phyloP scores from a whole-genome alignment of 1,140 invertebrate genomes.

The Trypoxylus dichotomus region DNA sequence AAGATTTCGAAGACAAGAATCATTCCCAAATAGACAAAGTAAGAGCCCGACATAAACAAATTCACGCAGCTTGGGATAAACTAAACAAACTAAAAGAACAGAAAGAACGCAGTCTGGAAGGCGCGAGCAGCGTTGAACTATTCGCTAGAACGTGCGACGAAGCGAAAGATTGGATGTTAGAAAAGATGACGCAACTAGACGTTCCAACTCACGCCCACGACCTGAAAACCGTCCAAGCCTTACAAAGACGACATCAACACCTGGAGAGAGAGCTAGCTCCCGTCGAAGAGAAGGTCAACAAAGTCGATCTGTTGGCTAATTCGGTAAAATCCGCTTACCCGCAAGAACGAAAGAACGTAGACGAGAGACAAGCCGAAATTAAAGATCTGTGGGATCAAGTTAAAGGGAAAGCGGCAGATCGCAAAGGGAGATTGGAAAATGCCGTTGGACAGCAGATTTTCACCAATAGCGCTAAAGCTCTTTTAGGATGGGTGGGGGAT shows the following conservation, averaged over 20 bases:
- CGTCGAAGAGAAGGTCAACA: conserved; percentile 84
- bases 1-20: conserved; percentile 82
- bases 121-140: conserved; percentile 78
- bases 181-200: conserved; percentile 86
- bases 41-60: conserved; percentile 76
- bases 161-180: conserved; percentile 90
- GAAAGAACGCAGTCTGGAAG: conserved; percentile 89
- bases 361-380: conserved; percentile 81
- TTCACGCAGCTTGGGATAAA: conserved; percentile 86
- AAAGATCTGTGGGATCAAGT: conserved; percentile 86
- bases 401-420: conserved; percentile 78
- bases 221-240: conserved; percentile 86
- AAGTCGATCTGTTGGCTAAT: conserved; percentile 79
- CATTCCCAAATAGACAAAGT: conserved; percentile 89
- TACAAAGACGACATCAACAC: conserved; percentile 87
- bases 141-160: conserved; percentile 94
- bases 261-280: conserved; percentile 87
- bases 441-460: conserved; percentile 95
- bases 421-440: conserved; percentile 81
- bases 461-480: conserved; percentile 79
- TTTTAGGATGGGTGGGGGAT: conserved; percentile 76
- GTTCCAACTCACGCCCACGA: conserved; percentile 78
- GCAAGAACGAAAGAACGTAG: conserved; percentile 83
- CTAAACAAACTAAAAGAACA: conserved; percentile 86
- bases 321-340: conserved; percentile 91